Percentiles rank a stretch among this genome's conserved stretches.
Evolutionary conservation across 2,888 invertebrate genomes (phyloP).

Genomic region (Embidobia sp.): DNA sequence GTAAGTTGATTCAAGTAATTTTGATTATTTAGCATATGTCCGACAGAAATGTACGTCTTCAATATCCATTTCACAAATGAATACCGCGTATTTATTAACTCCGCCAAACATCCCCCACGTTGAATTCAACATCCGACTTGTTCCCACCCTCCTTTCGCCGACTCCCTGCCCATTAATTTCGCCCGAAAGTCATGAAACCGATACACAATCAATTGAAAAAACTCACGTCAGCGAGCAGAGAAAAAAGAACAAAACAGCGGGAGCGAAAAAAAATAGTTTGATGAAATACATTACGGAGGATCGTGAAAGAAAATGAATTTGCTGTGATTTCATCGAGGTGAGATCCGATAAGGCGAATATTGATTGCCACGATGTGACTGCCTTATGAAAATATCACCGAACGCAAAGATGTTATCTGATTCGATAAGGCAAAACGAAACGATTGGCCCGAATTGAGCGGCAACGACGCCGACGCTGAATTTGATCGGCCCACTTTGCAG

Average conservation of each 20-base stretch:
- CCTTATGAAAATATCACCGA: constrained; percentile 64
- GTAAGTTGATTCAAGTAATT: too few species aligned
- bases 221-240: background rate
- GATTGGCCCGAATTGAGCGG: constrained; percentile 58
- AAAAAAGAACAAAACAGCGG: too few species aligned
- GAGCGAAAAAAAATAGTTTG: background rate
- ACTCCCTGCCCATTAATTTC: constrained; percentile 6
- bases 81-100: too few species aligned
- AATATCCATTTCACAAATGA: too few species aligned
- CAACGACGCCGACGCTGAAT: constrained; percentile 47
- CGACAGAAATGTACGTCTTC: too few species aligned
- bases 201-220: constrained; percentile 20
- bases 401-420: constrained; percentile 54
- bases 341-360: constrained; percentile 63
- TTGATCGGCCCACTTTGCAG: constrained; percentile 39
- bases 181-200: constrained; percentile 15
- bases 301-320: constrained; percentile 55
- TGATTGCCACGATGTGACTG: constrained; percentile 63
- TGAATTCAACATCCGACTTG: too few species aligned
- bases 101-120: too few species aligned
- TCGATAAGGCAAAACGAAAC: constrained; percentile 61
- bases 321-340: constrained; percentile 52
- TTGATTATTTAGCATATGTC: too few species aligned
- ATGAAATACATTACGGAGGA: constrained; percentile 40
- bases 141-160: too few species aligned